These are phyloP conservation scores for Rhodophaea formosa DNA, from an alignment of 2,888 invertebrate species.

Conservation along the genomic window DNA sequence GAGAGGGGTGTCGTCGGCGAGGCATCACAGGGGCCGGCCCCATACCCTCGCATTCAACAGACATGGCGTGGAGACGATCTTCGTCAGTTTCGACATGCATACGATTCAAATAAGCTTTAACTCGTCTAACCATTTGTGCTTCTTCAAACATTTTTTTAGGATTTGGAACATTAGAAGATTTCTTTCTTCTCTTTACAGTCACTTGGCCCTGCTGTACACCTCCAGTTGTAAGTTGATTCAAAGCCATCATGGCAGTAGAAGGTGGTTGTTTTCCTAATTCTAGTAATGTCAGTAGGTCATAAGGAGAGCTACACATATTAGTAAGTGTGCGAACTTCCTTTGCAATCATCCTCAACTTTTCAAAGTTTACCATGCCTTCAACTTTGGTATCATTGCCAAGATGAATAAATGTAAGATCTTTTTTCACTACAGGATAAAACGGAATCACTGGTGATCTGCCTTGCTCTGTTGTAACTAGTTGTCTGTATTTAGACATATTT, in stretches of 20 bases:
- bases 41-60: slow-evolving; percentile 92
- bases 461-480: slow-evolving; percentile 94
- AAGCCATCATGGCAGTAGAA: slow-evolving; percentile 92
- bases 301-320: slow-evolving; percentile 97
- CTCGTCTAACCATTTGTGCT: slow-evolving; percentile 98
- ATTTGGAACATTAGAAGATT: slow-evolving; percentile 94
- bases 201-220: slow-evolving; percentile 87
- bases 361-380: slow-evolving; percentile 96
- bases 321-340: slow-evolving; percentile 95
- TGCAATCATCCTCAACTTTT: slow-evolving; percentile 98
- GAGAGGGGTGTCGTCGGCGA: slow-evolving; percentile 93
- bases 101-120: slow-evolving; percentile 96
- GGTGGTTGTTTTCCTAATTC: slow-evolving; percentile 93
- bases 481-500: slow-evolving; percentile 99
- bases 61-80: slow-evolving; percentile 92
- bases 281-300: slow-evolving; percentile 91
- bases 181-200: slow-evolving; percentile 94
- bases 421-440: slow-evolving; percentile 94
- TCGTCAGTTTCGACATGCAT: slow-evolving; percentile 96
- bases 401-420: slow-evolving; percentile 98
- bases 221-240: slow-evolving; percentile 92
- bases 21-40: slow-evolving; percentile 83
- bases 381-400: slow-evolving; percentile 96
- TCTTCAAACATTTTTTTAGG: slow-evolving; percentile 99
- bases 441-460: slow-evolving; percentile 92